A percentile compares a stretch with the other conserved stretches of the same genome.
phyloP scores from a whole-genome alignment of 1,140 invertebrate species.

The Euschistus heros region DNA sequence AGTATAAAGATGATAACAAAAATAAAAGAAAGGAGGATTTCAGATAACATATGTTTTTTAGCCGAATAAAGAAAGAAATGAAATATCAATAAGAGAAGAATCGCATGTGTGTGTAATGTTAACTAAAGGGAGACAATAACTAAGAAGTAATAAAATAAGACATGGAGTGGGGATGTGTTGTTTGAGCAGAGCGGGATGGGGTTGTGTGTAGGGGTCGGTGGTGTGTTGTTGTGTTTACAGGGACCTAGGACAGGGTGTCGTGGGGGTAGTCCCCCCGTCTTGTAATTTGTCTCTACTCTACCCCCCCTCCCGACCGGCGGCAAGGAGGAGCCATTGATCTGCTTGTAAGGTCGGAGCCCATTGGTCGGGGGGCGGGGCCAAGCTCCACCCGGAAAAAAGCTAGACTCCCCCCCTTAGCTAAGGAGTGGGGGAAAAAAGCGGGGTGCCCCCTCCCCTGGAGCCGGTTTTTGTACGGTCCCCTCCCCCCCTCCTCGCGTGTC shows the following conservation, averaged over 20 bases:
- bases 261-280: not conserved
- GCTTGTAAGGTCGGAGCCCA: not conserved
- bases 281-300: slow-evolving; percentile 10
- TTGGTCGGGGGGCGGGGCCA: slow-evolving; percentile 7
- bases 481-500: not conserved
- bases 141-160: slow-evolving; percentile 14
- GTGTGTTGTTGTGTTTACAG: slow-evolving; percentile 11
- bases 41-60: too few species aligned
- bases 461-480: slow-evolving; percentile 1
- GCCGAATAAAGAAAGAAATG: too few species aligned
- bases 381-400: slow-evolving; percentile 2
- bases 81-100: too few species aligned
- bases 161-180: not conserved
- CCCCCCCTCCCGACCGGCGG: not conserved
- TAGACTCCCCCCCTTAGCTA: not conserved
- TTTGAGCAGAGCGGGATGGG: not conserved
- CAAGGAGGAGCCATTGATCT: slow-evolving; percentile 16
- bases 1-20: too few species aligned
- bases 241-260: slow-evolving; percentile 8
- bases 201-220: slow-evolving; percentile 5
- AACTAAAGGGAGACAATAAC: too few species aligned
- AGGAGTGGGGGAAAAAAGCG: slow-evolving; percentile 11
- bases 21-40: too few species aligned
- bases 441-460: not conserved
- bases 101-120: too few species aligned